Evolutionary conservation across 2,113 vertebrate species (phyloP).

Genomic region (Pollachius pollachius): DNA sequence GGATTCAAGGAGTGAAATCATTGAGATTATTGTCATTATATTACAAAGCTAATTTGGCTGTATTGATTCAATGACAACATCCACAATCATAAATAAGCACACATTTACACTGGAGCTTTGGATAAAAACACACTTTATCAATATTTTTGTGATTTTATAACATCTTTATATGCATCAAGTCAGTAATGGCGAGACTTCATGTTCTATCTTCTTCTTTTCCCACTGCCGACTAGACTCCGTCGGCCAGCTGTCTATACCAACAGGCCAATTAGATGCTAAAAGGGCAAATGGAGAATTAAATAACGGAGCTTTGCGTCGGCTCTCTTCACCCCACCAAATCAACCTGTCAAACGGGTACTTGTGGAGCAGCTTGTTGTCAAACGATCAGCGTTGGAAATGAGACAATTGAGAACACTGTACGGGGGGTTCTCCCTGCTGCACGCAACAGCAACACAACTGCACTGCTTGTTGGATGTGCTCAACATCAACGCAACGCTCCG

Average conservation of each 20-base stretch:
- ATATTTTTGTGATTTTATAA: too few species aligned
- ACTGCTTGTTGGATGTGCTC: conserved; percentile 36
- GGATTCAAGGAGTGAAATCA: too few species aligned
- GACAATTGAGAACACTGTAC: conserved; percentile 25
- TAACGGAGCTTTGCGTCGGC: conserved; percentile 8
- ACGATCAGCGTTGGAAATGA: conserved; percentile 12
- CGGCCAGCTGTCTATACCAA: conserved; percentile 2
- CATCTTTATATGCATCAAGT: too few species aligned
- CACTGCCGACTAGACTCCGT: conserved; percentile 1
- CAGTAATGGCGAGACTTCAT: too few species aligned
- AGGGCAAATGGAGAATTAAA: conserved; percentile 29
- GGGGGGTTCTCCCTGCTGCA: conserved; percentile 35
- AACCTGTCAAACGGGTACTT: conserved; percentile 39
- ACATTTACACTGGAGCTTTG: too few species aligned
- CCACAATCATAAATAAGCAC: too few species aligned
- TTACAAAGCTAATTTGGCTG: too few species aligned
- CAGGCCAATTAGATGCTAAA: conserved; percentile 9
- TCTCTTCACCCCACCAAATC: conserved; percentile 25
- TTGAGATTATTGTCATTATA: too few species aligned
- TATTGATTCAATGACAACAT: too few species aligned
- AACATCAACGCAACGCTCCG: conserved; percentile 36
- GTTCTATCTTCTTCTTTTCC: conserved; percentile 1
- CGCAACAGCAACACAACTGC: conserved; percentile 23
- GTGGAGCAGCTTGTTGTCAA: conserved; percentile 26
- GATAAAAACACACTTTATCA: too few species aligned